Conservation (phyloP, 2,113 vertebrate genomes). For the Butorides virescens region DNA sequence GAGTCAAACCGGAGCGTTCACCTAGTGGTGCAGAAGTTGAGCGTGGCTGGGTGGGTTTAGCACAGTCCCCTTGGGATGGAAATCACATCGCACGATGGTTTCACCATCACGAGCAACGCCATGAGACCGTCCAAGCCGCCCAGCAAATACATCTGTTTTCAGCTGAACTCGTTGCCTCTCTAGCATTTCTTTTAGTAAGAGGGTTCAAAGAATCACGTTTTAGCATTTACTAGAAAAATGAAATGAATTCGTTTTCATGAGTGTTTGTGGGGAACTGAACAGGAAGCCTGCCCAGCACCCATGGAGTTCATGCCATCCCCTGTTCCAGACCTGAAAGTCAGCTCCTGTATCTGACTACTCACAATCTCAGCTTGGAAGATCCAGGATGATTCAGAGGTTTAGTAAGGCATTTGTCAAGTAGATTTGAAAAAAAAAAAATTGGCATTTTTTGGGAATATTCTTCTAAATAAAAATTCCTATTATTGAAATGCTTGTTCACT, state of each 20-base stretch:
- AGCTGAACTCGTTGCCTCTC: neutral
- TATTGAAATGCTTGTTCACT: neutral
- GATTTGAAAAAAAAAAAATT: neutral
- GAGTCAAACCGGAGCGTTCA: neutral
- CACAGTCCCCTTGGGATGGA: neutral
- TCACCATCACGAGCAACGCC: neutral
- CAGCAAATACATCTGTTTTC: neutral
- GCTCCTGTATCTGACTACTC: neutral
- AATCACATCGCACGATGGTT: neutral
- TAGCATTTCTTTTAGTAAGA: neutral
- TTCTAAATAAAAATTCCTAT: neutral
- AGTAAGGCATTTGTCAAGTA: neutral
- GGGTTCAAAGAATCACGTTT: neutral
- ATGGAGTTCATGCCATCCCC: neutral
- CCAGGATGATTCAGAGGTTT: neutral
- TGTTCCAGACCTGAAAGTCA: neutral
- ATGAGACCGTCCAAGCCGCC: neutral
- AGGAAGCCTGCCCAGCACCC: neutral
- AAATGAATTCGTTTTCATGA: neutral
- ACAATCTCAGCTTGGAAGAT: neutral
- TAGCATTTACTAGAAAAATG: neutral
- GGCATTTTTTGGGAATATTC: neutral
- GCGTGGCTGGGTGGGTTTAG: neutral
- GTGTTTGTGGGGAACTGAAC: neutral
- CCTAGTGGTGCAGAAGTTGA: neutral